Conservation (phyloP, 2,113 vertebrate genomes). For the Pteruthius melanotis region DNA sequence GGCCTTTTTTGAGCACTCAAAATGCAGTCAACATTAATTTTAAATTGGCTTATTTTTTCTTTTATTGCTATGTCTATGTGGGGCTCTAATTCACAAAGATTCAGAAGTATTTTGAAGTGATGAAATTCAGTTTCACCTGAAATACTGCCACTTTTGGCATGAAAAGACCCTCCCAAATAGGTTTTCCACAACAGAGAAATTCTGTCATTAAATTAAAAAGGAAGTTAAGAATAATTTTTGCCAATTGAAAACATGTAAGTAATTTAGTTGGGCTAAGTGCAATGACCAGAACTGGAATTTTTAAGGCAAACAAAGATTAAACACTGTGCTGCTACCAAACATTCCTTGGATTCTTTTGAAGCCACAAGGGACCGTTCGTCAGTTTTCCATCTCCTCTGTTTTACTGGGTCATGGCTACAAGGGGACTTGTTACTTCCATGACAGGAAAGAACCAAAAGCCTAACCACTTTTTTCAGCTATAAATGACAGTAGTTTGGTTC, state of each 20-base stretch:
- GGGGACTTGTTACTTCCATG: background rate
- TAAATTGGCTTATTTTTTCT: background rate
- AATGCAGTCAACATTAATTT: background rate
- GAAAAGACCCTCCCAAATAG: background rate
- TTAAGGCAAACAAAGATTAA: constrained; percentile 22
- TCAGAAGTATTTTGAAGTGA: constrained; percentile 1
- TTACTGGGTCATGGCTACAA: background rate
- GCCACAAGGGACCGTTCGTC: background rate
- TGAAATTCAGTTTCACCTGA: background rate
- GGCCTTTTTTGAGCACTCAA: background rate
- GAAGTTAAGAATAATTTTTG: background rate
- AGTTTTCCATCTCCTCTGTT: constrained; percentile 1
- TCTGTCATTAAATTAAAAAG: background rate
- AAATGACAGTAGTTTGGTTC: background rate
- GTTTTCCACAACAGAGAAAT: background rate
- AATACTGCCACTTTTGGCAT: background rate
- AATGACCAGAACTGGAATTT: constrained; percentile 33
- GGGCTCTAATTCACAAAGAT: background rate
- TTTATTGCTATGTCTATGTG: background rate
- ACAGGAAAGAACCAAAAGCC: background rate
- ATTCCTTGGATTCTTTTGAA: constrained; percentile 19
- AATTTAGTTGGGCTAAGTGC: background rate
- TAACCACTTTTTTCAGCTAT: background rate
- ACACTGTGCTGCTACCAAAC: background rate
- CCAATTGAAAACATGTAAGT: background rate